Evolutionary conservation across 2,888 invertebrate genomes (phyloP).

Genomic region (Gastracanthus pulcherrimus): DNA sequence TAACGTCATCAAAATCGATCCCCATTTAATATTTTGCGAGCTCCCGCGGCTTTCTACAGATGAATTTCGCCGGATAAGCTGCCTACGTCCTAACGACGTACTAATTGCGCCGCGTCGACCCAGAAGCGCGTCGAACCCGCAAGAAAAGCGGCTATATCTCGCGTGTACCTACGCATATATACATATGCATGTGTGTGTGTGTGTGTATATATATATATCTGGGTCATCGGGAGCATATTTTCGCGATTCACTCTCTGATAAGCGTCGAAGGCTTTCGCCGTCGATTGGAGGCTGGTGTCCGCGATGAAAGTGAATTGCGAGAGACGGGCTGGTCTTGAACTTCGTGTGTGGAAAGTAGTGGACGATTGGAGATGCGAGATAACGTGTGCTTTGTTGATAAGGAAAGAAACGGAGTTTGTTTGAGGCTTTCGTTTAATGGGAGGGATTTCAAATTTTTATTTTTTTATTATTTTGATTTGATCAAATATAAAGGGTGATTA

Average conservation of each 20-base stretch:
- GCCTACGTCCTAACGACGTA: background rate
- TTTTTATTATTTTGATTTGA: too few species aligned
- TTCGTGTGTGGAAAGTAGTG: too few species aligned
- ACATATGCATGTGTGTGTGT: too few species aligned
- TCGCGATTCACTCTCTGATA: background rate
- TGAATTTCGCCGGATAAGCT: background rate
- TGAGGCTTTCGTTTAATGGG: too few species aligned
- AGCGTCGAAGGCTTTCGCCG: background rate
- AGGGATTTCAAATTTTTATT: too few species aligned
- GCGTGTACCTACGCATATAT: too few species aligned
- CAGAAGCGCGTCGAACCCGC: background rate
- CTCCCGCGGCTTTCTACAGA: background rate
- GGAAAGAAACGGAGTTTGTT: too few species aligned
- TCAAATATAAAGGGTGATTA: too few species aligned
- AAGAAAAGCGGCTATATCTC: too few species aligned
- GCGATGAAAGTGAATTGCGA: background rate
- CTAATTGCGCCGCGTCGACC: background rate
- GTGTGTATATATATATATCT: background rate
- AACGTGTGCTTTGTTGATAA: too few species aligned
- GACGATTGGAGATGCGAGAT: too few species aligned
- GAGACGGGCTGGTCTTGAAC: too few species aligned
- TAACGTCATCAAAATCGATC: background rate
- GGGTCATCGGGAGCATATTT: conserved; percentile 15
- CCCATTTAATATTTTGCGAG: background rate
- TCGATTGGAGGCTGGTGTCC: background rate